Evolutionary conservation across 2,797 vertebrate genomes (phyloP).

Genomic region (Halcyon chelicuti): DNA sequence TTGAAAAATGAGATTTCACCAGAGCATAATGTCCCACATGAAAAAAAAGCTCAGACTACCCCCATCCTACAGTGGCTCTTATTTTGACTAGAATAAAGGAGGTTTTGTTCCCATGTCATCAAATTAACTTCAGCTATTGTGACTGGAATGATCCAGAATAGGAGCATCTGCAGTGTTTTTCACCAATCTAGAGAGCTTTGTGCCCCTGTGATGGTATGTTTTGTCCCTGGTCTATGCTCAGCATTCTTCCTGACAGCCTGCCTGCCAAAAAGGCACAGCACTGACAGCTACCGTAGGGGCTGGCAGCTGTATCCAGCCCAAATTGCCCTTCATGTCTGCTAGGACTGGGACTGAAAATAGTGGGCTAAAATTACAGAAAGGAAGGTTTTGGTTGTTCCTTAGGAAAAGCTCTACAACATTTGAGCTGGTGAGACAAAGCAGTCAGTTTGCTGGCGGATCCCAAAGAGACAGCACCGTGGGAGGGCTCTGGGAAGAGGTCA

Average conservation of each 20-base stretch:
- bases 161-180: background rate
- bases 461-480: background rate
- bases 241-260: background rate
- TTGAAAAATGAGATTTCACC: conserved; percentile 27
- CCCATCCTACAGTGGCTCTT: background rate
- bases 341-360: background rate
- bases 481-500: background rate
- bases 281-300: background rate
- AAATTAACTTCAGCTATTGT: background rate
- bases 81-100: background rate
- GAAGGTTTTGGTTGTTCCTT: background rate
- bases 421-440: background rate
- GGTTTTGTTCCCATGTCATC: background rate
- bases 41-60: background rate
- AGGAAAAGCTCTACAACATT: background rate
- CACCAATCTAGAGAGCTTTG: background rate
- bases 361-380: background rate
- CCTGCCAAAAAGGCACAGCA: background rate
- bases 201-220: background rate
- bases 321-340: background rate
- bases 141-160: background rate
- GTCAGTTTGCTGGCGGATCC: background rate
- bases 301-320: background rate
- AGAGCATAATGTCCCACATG: background rate
- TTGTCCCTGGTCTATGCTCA: background rate